phyloP scores from a whole-genome alignment of 92 coral and sea anemone species.

The Paragorgia papillata region DNA sequence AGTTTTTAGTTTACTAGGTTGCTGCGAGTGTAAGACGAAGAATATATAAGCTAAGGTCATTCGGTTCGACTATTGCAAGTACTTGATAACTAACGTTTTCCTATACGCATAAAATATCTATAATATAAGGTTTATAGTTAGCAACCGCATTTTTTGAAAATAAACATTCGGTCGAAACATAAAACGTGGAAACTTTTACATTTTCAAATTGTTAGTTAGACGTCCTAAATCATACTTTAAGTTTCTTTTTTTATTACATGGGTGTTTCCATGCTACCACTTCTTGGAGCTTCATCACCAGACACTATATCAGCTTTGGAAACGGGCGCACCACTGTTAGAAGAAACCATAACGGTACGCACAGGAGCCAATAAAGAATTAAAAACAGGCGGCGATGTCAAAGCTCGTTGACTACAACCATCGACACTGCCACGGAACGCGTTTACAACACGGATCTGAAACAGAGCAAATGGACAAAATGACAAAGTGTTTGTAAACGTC shows the following conservation, averaged over 20 bases:
- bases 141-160: too few species aligned
- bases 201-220: background rate
- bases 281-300: conserved; percentile 62
- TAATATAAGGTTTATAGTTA: too few species aligned
- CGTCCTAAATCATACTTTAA: background rate
- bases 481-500: too few species aligned
- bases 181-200: background rate
- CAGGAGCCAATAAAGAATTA: conserved; percentile 98
- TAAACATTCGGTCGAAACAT: background rate
- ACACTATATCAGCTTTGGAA: conserved; percentile 29
- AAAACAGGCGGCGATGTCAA: conserved; percentile 97
- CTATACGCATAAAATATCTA: too few species aligned
- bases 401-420: conserved; percentile 95
- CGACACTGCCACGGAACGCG: conserved; percentile 97
- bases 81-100: too few species aligned
- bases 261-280: conserved; percentile 89
- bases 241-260: conserved; percentile 48
- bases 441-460: conserved; percentile 96
- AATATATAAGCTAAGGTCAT: too few species aligned
- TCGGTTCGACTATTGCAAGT: too few species aligned
- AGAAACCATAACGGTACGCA: conserved; percentile 93
- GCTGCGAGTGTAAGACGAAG: too few species aligned
- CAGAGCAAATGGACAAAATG: background rate
- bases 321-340: conserved; percentile 74
- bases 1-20: too few species aligned